phyloP scores from a whole-genome alignment of 2,113 vertebrate genomes.

The Oryzias curvinotus region DNA sequence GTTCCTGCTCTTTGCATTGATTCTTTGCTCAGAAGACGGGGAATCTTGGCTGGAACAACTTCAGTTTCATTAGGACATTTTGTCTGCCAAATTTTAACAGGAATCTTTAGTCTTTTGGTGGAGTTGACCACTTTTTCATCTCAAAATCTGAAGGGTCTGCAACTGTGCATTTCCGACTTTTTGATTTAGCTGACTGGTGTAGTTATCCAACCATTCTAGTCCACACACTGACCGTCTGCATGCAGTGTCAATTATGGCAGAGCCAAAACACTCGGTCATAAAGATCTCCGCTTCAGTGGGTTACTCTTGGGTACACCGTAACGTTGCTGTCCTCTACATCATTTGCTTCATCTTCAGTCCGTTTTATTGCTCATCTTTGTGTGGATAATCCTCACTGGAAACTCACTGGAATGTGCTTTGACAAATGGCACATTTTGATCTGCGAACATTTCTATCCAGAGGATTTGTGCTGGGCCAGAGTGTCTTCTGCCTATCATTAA shows the following conservation, averaged over 20 bases:
- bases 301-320: no score
- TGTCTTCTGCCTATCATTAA: not conserved
- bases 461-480: not conserved
- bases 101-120: not conserved
- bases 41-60: not conserved
- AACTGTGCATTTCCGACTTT: no score
- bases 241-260: not conserved
- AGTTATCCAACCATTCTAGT: not conserved
- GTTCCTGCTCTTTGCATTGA: conserved; percentile 6
- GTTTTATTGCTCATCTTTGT: not conserved
- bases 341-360: not conserved
- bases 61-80: conserved; percentile 2
- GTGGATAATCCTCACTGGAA: not conserved
- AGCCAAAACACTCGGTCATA: not conserved
- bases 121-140: not conserved
- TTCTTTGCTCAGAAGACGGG: not conserved
- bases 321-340: not conserved
- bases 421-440: not conserved
- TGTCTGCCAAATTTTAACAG: not conserved
- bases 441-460: not conserved
- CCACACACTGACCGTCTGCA: not conserved
- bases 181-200: not conserved
- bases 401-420: not conserved
- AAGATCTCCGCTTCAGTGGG: no score
- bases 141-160: no score